A percentile compares a stretch with the other conserved stretches of the same genome.
phyloP scores from a whole-genome alignment of 35 echinoderm and acorn worm species.

The Nesometra sesokonis region DNA sequence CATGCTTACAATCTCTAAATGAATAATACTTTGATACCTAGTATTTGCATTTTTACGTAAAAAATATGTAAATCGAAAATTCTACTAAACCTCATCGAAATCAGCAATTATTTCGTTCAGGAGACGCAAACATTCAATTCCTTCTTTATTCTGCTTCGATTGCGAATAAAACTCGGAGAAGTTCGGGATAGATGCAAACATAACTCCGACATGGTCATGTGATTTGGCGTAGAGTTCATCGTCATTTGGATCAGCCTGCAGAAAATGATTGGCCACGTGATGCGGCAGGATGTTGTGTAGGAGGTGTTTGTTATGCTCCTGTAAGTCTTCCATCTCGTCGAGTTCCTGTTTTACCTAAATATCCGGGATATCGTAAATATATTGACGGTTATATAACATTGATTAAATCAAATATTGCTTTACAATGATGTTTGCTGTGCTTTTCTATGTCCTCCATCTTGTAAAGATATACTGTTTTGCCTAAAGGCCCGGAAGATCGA shows the following conservation, averaged over 20 bases:
- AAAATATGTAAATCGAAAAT: too few relatives aligned
- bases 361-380: too few relatives aligned
- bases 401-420: too few relatives aligned
- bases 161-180: conserved; percentile 27
- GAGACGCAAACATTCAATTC: conserved; percentile 18
- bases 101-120: conserved; percentile 35
- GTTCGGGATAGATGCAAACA: conserved; percentile 31
- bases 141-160: conserved; percentile 20
- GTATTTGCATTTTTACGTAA: too few relatives aligned
- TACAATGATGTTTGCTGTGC: conserved; percentile 15
- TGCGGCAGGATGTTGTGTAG: conserved; percentile 17
- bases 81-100: conserved; percentile 22
- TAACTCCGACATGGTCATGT: conserved; percentile 13
- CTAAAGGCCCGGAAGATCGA: too few relatives aligned
- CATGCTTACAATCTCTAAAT: too few relatives aligned
- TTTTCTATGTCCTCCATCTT: conserved; percentile 23
- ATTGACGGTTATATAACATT: too few relatives aligned
- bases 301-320: conserved; percentile 17
- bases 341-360: conserved; percentile 31
- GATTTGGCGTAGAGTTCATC: conserved; percentile 14
- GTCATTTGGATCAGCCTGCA: conserved; percentile 9
- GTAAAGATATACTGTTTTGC: neutral
- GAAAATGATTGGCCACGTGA: conserved; percentile 27
- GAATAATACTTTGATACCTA: too few relatives aligned
- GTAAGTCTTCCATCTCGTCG: conserved; percentile 25